phyloP scores from a whole-genome alignment of 2,113 vertebrate genomes.

The Gyps fulvus region DNA sequence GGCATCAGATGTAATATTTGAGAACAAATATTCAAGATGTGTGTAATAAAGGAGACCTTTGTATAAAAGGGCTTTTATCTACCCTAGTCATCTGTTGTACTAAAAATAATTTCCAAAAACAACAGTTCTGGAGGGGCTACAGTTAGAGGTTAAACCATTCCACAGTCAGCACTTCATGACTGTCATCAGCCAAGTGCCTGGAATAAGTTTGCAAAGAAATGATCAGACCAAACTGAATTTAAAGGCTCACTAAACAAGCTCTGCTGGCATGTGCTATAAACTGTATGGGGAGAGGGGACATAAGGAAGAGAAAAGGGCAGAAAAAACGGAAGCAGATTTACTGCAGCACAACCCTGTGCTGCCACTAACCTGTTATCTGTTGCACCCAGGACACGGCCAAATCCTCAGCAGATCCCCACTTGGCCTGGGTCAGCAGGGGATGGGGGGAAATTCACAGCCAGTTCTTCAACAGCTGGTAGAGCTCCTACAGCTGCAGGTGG shows the following conservation, averaged over 20 bases:
- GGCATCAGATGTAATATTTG: background rate
- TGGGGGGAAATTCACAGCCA: background rate
- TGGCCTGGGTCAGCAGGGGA: background rate
- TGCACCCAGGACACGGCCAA: background rate
- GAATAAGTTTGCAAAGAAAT: background rate
- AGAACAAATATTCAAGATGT: slow-evolving; percentile 12
- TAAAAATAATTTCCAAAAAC: background rate
- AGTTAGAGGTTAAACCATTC: background rate
- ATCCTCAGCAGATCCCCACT: background rate
- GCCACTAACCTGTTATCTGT: background rate
- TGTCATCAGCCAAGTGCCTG: background rate
- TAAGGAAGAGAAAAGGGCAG: background rate
- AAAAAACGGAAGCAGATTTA: background rate
- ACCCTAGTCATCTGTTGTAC: background rate
- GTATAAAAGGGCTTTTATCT: background rate
- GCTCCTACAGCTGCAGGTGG: background rate
- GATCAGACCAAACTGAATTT: background rate
- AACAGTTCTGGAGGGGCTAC: background rate
- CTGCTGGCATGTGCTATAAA: background rate
- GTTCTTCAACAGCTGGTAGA: background rate
- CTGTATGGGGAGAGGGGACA: background rate
- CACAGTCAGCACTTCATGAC: background rate
- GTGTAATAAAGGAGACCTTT: background rate
- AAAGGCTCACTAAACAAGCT: background rate
- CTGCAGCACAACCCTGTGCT: background rate